Percentiles rank a stretch among this genome's conserved stretches.
Evolutionary conservation across 2,797 vertebrate species (phyloP).

Genomic region (Scleropages formosus): DNA sequence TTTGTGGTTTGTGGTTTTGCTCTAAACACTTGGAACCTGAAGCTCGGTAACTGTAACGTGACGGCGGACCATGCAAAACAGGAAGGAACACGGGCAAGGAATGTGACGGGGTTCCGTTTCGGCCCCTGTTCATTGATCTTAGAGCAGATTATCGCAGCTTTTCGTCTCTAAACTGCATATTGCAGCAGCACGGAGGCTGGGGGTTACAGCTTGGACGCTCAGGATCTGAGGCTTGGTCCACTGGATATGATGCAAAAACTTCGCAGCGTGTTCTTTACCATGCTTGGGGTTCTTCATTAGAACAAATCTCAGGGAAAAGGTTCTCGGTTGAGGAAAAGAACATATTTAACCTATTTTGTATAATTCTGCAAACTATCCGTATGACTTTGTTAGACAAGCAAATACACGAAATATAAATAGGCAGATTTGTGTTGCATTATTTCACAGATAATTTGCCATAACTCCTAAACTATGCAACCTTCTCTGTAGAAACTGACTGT

Average conservation of each 20-base stretch:
- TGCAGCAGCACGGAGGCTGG: background rate
- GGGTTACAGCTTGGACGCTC: background rate
- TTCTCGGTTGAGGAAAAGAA: no score
- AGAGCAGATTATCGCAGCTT: conserved; percentile 48
- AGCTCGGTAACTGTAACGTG: background rate
- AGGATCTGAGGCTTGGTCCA: background rate
- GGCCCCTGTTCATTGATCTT: conserved; percentile 46
- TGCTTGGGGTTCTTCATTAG: no score
- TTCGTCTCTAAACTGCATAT: background rate
- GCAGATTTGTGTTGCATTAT: no score
- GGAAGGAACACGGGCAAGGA: conserved; percentile 45
- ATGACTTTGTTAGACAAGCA: no score
- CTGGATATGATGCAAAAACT: conserved; percentile 28
- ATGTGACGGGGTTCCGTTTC: conserved; percentile 43
- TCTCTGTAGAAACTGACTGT: conserved; percentile 43
- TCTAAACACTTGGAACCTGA: background rate
- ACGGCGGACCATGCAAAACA: background rate
- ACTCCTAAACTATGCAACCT: conserved; percentile 16
- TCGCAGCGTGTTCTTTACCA: no score
- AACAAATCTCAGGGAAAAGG: no score
- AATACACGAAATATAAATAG: no score
- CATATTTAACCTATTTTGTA: no score
- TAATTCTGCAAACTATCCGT: no score
- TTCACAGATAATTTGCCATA: no score
- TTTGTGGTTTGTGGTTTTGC: background rate